Base-by-base conservation (phyloP, 2,888 invertebrate genomes). In the Pemphredon lugubris region DNA sequence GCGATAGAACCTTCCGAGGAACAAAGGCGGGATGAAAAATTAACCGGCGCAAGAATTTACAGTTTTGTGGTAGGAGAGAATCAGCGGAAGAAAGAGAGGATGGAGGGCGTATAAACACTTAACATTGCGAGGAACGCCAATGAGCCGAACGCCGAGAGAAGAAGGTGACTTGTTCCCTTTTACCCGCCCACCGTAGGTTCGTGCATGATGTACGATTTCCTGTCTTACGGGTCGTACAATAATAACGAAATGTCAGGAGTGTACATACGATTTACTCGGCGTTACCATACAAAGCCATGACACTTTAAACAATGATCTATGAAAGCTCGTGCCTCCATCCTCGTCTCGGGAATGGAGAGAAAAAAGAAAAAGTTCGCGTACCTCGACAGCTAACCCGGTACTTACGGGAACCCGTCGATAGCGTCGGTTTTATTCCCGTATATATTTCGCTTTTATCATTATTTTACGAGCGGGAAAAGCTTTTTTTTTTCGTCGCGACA, bases 231-330 rank as follows among this genome's bases (percentile, higher is more conserved):
- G 59, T 58, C 73, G 73, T 78, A 81, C 76, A 78, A 81, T 78
- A 80, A 78, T 81, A 81, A 81, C 81, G 73, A 80, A 80, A 80
- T 78, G 81, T 81, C 80, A 81, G 67, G 78, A 77, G 77, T 75
- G 70, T 79, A 80, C 75, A 67, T 75, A 77, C 81, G 71, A 80
- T 80, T 80, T 81, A 73, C 75, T 77, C 47, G 68, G 79, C 80
- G 78, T 80, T 80, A 75, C 73, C 73, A 73, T 81, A 78, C 77
- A 73, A 75, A 71, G 69, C 63, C 73, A 74, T 61, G 78, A 70
- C 75, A 73, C 75, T 75, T 81, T 71, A 73, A 73, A 78, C 81
- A 80, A 78, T 78, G 69, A 75, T 75, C 69, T 71, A 63, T 71
- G 75, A 66, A 80, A 75, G 63, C 66, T 42, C 50, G 37, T 34